Conservation (phyloP, 2,113 vertebrate species). For the Acanthisitta chloris region DNA sequence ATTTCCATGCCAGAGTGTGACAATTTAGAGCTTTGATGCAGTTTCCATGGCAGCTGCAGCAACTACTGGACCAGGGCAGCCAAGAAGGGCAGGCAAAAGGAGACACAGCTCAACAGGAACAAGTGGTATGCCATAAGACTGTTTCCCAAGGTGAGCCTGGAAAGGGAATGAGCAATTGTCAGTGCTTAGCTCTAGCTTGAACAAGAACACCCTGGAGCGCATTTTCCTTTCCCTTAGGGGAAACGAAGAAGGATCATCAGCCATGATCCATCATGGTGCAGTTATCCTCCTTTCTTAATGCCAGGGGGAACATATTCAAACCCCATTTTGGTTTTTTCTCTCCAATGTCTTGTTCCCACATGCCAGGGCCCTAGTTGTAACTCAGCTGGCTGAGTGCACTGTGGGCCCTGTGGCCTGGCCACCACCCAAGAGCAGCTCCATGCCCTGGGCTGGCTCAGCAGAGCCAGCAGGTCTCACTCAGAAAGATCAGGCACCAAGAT, state of each 20-base stretch:
- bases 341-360: not conserved
- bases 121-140: not conserved
- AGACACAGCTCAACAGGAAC: not conserved
- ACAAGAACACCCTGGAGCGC: not conserved
- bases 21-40: not conserved
- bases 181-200: not conserved
- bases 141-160: not conserved
- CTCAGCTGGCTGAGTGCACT: no score
- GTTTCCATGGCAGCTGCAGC: not conserved
- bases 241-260: not conserved
- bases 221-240: not conserved
- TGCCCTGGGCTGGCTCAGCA: not conserved
- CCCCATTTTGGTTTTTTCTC: not conserved
- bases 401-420: not conserved
- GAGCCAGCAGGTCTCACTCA: accelerated
- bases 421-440: accelerated
- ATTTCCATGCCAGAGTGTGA: not conserved
- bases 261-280: not conserved
- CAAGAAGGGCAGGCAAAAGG: accelerated
- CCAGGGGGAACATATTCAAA: not conserved
- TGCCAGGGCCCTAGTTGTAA: accelerated
- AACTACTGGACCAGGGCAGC: not conserved
- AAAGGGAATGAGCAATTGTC: not conserved
- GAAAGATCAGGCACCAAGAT: not conserved
- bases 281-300: not conserved